Evolutionary conservation across 2,797 vertebrate species (phyloP).

Genomic region (Galaxias olidus): DNA sequence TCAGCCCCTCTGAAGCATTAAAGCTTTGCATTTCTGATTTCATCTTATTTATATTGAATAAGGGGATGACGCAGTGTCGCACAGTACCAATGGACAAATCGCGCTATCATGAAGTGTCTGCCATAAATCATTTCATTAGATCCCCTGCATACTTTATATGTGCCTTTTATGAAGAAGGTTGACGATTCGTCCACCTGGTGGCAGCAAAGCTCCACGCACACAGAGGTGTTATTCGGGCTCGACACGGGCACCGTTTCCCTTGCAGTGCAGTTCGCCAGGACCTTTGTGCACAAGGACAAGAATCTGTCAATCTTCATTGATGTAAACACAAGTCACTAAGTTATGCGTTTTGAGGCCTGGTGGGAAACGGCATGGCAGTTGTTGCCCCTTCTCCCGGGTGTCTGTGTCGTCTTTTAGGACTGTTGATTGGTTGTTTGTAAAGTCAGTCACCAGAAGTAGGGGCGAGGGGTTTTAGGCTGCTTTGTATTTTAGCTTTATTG

Average conservation of each 20-base stretch:
- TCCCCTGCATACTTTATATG: background rate
- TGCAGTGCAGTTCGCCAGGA: no score
- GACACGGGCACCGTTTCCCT: no score
- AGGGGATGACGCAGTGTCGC: background rate
- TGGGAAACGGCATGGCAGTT: no score
- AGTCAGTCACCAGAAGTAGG: no score
- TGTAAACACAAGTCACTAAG: no score
- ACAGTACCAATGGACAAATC: background rate
- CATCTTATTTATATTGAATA: background rate
- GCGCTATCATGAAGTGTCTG: no score
- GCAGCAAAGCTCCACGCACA: slow-evolving; percentile 3
- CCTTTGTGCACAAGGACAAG: background rate
- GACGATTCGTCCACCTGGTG: background rate
- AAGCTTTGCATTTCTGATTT: background rate
- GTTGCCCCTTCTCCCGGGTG: no score
- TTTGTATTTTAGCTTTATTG: no score
- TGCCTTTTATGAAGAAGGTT: background rate
- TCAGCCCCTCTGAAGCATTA: background rate
- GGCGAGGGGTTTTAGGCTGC: no score
- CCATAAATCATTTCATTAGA: background rate
- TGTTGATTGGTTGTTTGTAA: no score
- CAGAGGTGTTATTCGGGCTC: background rate
- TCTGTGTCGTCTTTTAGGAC: no score
- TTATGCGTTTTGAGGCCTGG: no score
- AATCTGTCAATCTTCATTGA: background rate